These are phyloP conservation scores for Andrena dorsata DNA, from an alignment of 2,888 invertebrate species.

Conservation along the genomic window DNA sequence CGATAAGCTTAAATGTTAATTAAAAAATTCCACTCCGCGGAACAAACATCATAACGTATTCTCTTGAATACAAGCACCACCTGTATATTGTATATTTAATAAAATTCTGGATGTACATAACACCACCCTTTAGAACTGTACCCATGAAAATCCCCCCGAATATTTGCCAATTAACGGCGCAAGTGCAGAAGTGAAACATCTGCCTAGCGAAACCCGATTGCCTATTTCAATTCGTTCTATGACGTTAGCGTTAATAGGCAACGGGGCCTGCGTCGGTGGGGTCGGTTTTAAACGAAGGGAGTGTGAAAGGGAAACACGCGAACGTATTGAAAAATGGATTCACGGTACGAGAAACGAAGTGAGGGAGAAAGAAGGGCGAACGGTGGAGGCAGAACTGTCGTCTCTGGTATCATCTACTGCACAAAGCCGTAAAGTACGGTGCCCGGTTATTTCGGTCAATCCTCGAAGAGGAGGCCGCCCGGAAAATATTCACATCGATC, in stretches of 20 bases:
- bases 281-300: neutral
- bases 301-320: neutral
- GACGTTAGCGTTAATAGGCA: neutral
- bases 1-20: too few species aligned
- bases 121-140: too few species aligned
- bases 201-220: too few species aligned
- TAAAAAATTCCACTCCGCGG: too few species aligned
- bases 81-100: too few species aligned
- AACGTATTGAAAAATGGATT: constrained; percentile 16
- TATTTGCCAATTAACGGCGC: too few species aligned
- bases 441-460: constrained; percentile 78
- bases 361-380: constrained; percentile 20
- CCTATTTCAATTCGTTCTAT: too few species aligned
- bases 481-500: constrained; percentile 81
- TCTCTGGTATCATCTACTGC: constrained; percentile 65
- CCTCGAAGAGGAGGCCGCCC: constrained; percentile 72
- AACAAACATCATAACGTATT: too few species aligned
- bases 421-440: constrained; percentile 71
- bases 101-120: too few species aligned
- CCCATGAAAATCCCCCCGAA: too few species aligned
- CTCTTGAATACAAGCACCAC: too few species aligned
- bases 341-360: neutral
- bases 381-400: constrained; percentile 47
- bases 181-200: too few species aligned
- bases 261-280: constrained; percentile 1